Conservation (phyloP, 2,113 vertebrate species). For the Tupaia tana region DNA sequence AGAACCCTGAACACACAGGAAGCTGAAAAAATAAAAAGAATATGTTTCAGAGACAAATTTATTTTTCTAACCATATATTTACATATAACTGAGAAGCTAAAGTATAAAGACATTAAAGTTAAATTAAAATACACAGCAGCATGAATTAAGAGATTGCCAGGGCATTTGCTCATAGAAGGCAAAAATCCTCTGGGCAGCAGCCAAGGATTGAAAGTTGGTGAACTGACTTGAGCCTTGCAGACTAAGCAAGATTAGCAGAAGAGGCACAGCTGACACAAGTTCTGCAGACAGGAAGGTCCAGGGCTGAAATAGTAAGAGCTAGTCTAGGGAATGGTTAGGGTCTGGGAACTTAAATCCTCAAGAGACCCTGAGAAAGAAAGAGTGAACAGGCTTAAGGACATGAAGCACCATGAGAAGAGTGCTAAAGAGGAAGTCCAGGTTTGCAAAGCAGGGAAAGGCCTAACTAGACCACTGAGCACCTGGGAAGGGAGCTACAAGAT, state of each 20-base stretch:
- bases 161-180: not conserved
- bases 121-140: not conserved
- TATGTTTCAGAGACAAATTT: not conserved
- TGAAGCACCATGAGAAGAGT: not conserved
- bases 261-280: not conserved
- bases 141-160: not conserved
- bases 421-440: not conserved
- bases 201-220: not conserved
- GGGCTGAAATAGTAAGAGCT: not conserved
- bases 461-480: not conserved
- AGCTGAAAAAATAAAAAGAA: constrained; percentile 13
- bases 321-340: not conserved
- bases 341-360: not conserved
- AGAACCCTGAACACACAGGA: not conserved
- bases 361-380: not conserved
- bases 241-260: not conserved
- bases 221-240: not conserved
- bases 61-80: not conserved
- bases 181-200: constrained; percentile 14
- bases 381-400: not conserved
- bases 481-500: not conserved
- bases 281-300: not conserved
- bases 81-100: not conserved
- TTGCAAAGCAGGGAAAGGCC: not conserved
- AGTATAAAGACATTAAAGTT: not conserved